Conservation (phyloP, 2,797 vertebrate genomes). For the Lagorchestes hirsutus region DNA sequence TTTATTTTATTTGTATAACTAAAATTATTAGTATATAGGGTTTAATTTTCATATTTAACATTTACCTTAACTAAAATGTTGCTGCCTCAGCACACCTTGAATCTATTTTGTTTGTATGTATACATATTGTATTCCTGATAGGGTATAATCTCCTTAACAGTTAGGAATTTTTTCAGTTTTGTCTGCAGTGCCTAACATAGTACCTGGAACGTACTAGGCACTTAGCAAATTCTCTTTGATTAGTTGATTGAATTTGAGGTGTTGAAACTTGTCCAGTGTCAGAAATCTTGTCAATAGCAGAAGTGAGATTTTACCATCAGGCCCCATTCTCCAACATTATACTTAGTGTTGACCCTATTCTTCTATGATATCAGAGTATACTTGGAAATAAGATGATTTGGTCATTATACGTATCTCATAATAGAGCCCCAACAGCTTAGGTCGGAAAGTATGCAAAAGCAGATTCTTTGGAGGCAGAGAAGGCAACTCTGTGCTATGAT, state of each 20-base stretch:
- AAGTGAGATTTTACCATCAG: not conserved
- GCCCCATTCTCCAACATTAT: not conserved
- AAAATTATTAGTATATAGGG: not conserved
- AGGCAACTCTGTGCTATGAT: not conserved
- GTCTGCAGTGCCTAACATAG: not conserved
- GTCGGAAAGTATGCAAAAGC: not conserved
- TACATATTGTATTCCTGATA: not conserved
- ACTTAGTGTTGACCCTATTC: not conserved
- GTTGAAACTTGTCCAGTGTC: not conserved
- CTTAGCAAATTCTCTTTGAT: not conserved
- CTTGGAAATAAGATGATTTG: not conserved
- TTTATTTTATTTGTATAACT: not conserved
- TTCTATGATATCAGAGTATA: not conserved
- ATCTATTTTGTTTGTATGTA: not conserved
- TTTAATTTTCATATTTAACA: not conserved
- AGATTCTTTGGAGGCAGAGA: not conserved
- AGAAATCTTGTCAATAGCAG: not conserved
- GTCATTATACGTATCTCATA: not conserved
- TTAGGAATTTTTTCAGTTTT: not conserved
- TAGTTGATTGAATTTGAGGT: not conserved
- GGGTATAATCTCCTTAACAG: not conserved
- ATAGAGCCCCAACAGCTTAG: not conserved
- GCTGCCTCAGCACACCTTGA: not conserved
- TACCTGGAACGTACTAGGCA: not conserved
- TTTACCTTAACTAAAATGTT: not conserved